Percentiles rank a stretch among this genome's conserved stretches.
Conservation (phyloP, 2,113 vertebrate species). For the Lipophrys pholis region DNA sequence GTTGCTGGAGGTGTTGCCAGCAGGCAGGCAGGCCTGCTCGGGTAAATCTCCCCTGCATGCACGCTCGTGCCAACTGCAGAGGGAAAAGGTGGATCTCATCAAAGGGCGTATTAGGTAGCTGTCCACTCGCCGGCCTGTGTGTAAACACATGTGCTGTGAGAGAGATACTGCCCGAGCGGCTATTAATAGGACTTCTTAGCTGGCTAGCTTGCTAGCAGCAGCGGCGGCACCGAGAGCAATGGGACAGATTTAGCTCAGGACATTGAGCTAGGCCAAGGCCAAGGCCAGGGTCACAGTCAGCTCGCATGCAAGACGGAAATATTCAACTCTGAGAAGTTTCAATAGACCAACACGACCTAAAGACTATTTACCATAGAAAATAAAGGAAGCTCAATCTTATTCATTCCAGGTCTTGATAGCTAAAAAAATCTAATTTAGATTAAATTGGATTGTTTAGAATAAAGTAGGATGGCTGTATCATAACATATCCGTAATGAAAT, state of each 20-base stretch:
- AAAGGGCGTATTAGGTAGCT: conserved; percentile 30
- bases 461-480: no score
- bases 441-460: no score
- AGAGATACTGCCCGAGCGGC: conserved; percentile 55
- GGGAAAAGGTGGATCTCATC: conserved; percentile 32
- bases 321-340: background rate
- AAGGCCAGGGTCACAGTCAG: conserved; percentile 44
- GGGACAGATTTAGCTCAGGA: conserved; percentile 70
- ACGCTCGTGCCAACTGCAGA: conserved; percentile 25
- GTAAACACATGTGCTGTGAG: conserved; percentile 76
- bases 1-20: conserved; percentile 15
- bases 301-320: conserved; percentile 14
- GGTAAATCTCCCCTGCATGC: conserved; percentile 22
- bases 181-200: conserved; percentile 75
- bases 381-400: no score
- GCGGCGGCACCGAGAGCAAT: conserved; percentile 46
- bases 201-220: conserved; percentile 57
- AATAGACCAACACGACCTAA: background rate
- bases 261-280: conserved; percentile 26
- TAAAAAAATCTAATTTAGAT: no score
- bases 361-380: background rate
- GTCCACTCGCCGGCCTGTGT: conserved; percentile 35
- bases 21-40: conserved; percentile 9
- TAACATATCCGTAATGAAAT: no score
- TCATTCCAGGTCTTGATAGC: no score